Evolutionary conservation across 2,797 vertebrate species (phyloP).

Genomic region (Alca torda): DNA sequence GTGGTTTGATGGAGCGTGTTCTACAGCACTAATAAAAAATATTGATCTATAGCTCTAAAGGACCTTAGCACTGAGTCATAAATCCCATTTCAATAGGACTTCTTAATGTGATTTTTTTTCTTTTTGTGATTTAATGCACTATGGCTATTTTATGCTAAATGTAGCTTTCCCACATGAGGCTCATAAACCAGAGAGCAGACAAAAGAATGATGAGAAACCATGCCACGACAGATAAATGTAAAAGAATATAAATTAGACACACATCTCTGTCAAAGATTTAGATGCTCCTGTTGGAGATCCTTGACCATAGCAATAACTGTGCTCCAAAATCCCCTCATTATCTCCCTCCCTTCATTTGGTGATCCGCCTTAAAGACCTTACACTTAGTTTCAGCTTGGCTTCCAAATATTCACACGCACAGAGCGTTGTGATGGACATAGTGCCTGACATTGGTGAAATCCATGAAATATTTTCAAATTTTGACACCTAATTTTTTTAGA

Average conservation of each 20-base stretch:
- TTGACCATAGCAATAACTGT: neutral
- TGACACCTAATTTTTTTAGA: neutral
- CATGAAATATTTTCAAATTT: neutral
- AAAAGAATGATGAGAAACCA: neutral
- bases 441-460: neutral
- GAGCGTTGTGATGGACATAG: neutral
- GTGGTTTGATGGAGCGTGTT: neutral
- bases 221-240: neutral
- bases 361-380: neutral
- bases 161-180: neutral
- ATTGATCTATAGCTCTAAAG: neutral
- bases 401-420: neutral
- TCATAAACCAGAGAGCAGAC: slow-evolving; percentile 3
- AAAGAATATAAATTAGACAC: slow-evolving; percentile 13
- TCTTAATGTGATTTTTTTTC: neutral
- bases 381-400: neutral
- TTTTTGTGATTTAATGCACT: slow-evolving; percentile 22
- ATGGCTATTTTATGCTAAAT: neutral
- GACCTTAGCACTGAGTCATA: neutral
- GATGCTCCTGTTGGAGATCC: neutral
- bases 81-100: neutral
- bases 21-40: neutral
- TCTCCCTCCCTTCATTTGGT: neutral
- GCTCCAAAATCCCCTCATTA: neutral
- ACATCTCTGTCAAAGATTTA: neutral